Base-by-base conservation (phyloP, 1,140 invertebrate species). In the Eupristina koningsbergeri region DNA sequence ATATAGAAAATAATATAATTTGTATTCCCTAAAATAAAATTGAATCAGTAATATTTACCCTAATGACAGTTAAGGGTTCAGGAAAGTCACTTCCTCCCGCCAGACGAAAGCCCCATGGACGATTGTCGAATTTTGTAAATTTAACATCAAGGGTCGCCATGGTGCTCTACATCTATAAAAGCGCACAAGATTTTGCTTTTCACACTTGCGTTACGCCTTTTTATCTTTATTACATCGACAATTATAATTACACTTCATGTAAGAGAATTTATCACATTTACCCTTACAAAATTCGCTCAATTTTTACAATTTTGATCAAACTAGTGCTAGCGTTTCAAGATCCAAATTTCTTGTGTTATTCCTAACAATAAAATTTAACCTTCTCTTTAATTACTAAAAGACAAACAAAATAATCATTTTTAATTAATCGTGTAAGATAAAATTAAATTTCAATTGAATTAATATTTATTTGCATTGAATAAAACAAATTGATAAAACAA, bases 91-190 rank as follows among this genome's bases (percentile, higher is more conserved):
- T 94, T 19, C 97, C 97, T 74, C 97, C 97, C 83, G 96, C 95
- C 71, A 98, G 93, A 50, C 97, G 94, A 93, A 98, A 98, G 78
- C 97, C 97, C 97, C 97, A 98, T 80, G 96, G 94, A 77, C 93
- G 93, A 84, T 93, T 94, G 87, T 95, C 94, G 84, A 94, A 93
- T 90, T 94, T 95, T 71, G 93, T 92, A 88, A 95, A 94, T 89
- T 94, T 94, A 87, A 93, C 88, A 85, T 87, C 89, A 84, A 92
- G 85, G 77, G 88, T 87, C 86, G 91, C 88, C 92, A 93, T 93
- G 85, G 77, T 86, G 86, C 86, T 89, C 90, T 92, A 91, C 90
- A 92, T 92, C 91, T 92, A 89, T 69, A 90, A 91, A 76, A 84
- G 29, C 31, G 45, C 36, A 80, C 29, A 80, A 67, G 6, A 39